phyloP scores from a whole-genome alignment of 2,888 invertebrate species.

The Pachliopta kotzebuea region DNA sequence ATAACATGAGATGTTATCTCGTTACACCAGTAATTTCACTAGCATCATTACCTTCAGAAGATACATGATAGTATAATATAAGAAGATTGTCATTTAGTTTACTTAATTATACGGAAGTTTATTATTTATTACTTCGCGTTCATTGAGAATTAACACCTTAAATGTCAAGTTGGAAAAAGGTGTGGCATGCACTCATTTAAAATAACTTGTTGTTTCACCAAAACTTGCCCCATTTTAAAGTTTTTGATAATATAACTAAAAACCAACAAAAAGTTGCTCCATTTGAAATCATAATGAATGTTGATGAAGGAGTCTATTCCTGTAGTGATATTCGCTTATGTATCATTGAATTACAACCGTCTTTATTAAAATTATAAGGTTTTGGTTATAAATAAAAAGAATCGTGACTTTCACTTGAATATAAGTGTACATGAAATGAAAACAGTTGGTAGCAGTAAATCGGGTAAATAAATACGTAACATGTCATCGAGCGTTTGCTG shows the following conservation, averaged over 20 bases:
- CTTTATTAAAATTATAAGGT: too few relatives aligned
- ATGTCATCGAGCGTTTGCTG: constrained; percentile 14
- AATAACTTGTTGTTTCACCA: neutral
- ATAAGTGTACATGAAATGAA: constrained; percentile 1
- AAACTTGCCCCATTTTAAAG: neutral
- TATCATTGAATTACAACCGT: too few relatives aligned
- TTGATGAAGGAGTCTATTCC: too few relatives aligned
- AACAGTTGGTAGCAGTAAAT: neutral
- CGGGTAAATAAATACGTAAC: constrained; percentile 26
- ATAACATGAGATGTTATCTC: neutral
- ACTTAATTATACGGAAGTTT: constrained; percentile 6
- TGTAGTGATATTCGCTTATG: too few relatives aligned
- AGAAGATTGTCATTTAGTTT: constrained; percentile 9
- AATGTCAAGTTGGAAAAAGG: neutral
- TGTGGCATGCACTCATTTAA: neutral
- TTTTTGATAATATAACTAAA: neutral
- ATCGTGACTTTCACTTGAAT: too few relatives aligned
- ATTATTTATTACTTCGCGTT: neutral
- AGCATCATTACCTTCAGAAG: neutral
- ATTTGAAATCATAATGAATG: too few relatives aligned
- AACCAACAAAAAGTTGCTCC: too few relatives aligned
- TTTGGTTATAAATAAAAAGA: too few relatives aligned
- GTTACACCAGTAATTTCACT: too few relatives aligned
- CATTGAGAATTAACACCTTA: neutral
- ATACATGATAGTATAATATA: neutral